Evolutionary conservation across 1,140 invertebrate species (phyloP).

Genomic region (Hydropsyche tenuis): DNA sequence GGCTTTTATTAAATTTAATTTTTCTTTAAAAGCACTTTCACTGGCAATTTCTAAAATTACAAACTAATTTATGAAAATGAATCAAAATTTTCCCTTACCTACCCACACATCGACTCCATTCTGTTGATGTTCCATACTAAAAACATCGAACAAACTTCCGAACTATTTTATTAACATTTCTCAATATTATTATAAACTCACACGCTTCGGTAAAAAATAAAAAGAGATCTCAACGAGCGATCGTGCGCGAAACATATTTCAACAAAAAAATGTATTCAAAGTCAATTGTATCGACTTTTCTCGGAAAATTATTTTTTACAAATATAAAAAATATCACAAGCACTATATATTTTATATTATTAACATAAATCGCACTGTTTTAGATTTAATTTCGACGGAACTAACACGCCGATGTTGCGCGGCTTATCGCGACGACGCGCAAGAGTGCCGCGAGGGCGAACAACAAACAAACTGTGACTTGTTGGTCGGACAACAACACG

Average conservation of each 20-base stretch:
- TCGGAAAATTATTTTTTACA: too few species aligned
- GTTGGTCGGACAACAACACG: conserved; percentile 10
- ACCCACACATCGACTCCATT: conserved; percentile 66
- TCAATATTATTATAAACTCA: not conserved
- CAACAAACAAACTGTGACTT: conserved; percentile 34
- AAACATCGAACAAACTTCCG: not conserved
- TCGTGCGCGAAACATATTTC: conserved; percentile 16
- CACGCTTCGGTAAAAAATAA: conserved; percentile 25
- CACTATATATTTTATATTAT: too few species aligned
- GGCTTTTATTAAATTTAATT: too few species aligned
- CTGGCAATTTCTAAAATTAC: too few species aligned
- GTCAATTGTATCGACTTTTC: not conserved
- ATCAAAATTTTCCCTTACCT: conserved; percentile 57
- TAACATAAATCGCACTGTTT: too few species aligned
- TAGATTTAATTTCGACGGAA: not conserved
- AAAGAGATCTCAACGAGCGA: conserved; percentile 45
- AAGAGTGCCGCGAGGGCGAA: conserved; percentile 24
- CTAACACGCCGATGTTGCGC: not conserved
- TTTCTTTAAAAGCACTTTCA: too few species aligned
- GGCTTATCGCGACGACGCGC: not conserved
- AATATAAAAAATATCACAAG: too few species aligned
- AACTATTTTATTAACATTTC: conserved; percentile 3
- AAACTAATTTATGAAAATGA: not conserved
- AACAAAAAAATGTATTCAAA: conserved; percentile 2
- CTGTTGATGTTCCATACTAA: conserved; percentile 63